phyloP scores from a whole-genome alignment of 1,140 invertebrate genomes.

The Nasonia longicornis region DNA sequence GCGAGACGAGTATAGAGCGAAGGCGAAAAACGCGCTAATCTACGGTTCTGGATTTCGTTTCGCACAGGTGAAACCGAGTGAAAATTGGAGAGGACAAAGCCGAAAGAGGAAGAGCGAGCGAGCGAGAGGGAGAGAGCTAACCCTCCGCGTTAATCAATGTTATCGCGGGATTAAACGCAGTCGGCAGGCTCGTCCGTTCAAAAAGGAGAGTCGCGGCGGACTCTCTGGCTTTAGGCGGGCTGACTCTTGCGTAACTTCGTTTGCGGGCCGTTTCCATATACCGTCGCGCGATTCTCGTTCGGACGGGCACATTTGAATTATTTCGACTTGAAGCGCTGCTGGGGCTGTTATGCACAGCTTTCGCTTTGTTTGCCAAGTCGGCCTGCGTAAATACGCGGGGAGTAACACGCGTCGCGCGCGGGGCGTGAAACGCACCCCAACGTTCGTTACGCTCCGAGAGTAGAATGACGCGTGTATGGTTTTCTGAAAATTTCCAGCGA shows the following conservation, averaged over 20 bases:
- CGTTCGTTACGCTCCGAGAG: too few species aligned
- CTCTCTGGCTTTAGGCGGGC: background rate
- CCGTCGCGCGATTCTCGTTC: background rate
- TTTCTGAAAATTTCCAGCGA: too few species aligned
- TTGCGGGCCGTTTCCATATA: background rate
- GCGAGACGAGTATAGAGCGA: background rate
- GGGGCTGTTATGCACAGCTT: background rate
- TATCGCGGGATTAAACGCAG: conserved; percentile 25
- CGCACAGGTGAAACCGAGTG: background rate
- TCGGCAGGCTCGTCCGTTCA: background rate
- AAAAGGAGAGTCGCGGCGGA: background rate
- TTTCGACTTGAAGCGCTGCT: background rate
- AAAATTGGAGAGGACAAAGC: conserved; percentile 23
- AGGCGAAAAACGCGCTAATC: conserved; percentile 7
- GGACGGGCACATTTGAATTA: background rate
- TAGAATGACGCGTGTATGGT: too few species aligned
- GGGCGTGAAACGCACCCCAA: too few species aligned
- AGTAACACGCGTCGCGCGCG: too few species aligned
- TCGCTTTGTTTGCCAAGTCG: too few species aligned
- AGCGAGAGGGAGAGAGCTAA: background rate
- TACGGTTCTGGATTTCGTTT: conserved; percentile 17
- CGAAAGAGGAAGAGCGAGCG: background rate
- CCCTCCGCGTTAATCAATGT: conserved; percentile 18
- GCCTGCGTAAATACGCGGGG: too few species aligned
- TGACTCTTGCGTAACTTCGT: background rate